Evolutionary conservation across 2,888 invertebrate genomes (phyloP).

Genomic region (Physocephala rufipes): DNA sequence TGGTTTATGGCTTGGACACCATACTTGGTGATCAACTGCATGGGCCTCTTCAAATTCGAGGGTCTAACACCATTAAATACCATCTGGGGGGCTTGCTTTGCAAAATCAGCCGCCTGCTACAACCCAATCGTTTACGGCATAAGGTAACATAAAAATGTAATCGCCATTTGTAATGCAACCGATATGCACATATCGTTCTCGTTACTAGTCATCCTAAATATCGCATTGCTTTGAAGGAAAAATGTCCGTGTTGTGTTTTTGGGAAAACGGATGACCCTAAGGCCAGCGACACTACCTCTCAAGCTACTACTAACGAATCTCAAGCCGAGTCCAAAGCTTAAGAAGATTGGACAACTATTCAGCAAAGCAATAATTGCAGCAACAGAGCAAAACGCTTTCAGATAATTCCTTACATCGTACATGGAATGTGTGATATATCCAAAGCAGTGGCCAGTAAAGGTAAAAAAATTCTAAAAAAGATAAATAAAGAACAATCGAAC

Average conservation of each 20-base stretch:
- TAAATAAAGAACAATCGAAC: slow-evolving; percentile 55
- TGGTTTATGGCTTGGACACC: slow-evolving; percentile 96
- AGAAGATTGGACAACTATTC: slow-evolving; percentile 43
- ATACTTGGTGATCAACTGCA: slow-evolving; percentile 82
- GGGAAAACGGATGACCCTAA: slow-evolving; percentile 63
- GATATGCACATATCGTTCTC: not conserved
- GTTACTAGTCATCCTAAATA: slow-evolving; percentile 71
- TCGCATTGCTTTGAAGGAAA: slow-evolving; percentile 70
- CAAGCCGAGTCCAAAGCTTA: slow-evolving; percentile 60
- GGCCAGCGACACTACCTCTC: slow-evolving; percentile 60
- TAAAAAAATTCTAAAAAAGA: slow-evolving; percentile 48
- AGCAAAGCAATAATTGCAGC: slow-evolving; percentile 58
- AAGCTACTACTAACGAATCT: slow-evolving; percentile 61
- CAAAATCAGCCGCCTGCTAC: slow-evolving; percentile 90
- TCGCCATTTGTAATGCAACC: not conserved
- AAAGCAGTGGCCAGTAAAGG: slow-evolving; percentile 60
- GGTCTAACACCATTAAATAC: slow-evolving; percentile 82
- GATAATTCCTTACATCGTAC: slow-evolving; percentile 46
- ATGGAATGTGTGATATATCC: slow-evolving; percentile 47
- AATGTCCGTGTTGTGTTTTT: slow-evolving; percentile 70
- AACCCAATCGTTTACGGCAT: slow-evolving; percentile 92
- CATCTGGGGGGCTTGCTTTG: slow-evolving; percentile 90
- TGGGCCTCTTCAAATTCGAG: slow-evolving; percentile 79
- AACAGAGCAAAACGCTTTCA: slow-evolving; percentile 61
- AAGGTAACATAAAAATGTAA: slow-evolving; percentile 69